phyloP scores from a whole-genome alignment of 2,888 invertebrate genomes.

The Argynnis bischoffii region DNA sequence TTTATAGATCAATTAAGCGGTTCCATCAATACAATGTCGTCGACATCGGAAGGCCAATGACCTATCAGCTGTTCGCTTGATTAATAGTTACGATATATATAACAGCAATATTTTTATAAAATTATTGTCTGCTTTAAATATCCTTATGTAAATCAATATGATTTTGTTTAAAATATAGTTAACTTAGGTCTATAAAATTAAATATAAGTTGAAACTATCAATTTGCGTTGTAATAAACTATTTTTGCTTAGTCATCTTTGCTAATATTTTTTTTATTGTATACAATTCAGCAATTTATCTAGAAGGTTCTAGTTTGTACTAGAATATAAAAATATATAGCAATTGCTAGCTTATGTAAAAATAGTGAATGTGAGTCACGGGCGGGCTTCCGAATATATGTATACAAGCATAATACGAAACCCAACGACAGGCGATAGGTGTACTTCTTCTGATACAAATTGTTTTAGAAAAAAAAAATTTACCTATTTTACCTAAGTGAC shows the following conservation, averaged over 20 bases:
- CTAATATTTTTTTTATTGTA: too few species aligned
- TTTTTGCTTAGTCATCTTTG: too few species aligned
- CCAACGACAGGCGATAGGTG: constrained; percentile 1
- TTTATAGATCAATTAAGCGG: constrained; percentile 42
- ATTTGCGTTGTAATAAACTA: too few species aligned
- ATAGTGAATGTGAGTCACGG: constrained; percentile 12
- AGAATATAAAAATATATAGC: background rate
- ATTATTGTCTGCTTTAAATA: background rate
- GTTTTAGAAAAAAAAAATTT: too few species aligned
- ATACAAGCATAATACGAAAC: constrained; percentile 1
- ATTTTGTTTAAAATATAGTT: too few species aligned
- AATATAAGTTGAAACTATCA: too few species aligned
- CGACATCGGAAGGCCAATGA: constrained; percentile 40
- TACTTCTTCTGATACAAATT: too few species aligned
- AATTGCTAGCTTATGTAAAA: background rate
- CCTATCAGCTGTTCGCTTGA: constrained; percentile 40
- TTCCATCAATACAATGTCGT: constrained; percentile 43
- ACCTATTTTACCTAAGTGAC: too few species aligned
- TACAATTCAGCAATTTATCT: too few species aligned
- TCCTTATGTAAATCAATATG: too few species aligned
- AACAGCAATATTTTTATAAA: background rate
- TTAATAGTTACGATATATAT: constrained; percentile 15
- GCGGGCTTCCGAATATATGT: constrained; percentile 8
- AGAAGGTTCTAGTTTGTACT: background rate
- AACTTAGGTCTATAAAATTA: too few species aligned